Percentiles rank a stretch among this genome's conserved stretches.
Conservation (phyloP, 2,888 invertebrate species). For the Cheilosia variabilis region DNA sequence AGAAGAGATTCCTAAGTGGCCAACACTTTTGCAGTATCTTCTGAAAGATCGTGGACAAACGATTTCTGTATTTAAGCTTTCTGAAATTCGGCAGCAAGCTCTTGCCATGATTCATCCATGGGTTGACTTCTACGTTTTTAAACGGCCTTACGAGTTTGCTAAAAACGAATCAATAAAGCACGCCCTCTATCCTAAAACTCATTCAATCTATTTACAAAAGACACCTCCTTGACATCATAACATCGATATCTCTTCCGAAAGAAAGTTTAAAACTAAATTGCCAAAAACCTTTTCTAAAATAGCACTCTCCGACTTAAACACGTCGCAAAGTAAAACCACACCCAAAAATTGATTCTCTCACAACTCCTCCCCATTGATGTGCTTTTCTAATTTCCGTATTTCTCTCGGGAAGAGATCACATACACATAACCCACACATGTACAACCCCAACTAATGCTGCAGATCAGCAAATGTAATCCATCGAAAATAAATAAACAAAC, state of each 20-base stretch:
- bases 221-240: no score
- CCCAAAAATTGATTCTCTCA: constrained; percentile 25
- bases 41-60: no score
- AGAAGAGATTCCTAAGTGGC: no score
- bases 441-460: constrained; percentile 7
- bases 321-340: constrained; percentile 29
- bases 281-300: neutral
- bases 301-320: neutral
- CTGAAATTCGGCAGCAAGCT: no score
- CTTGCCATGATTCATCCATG: no score
- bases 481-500: constrained; percentile 35
- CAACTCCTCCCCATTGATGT: constrained; percentile 28
- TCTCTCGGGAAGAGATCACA: constrained; percentile 2
- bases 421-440: constrained; percentile 46
- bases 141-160: no score
- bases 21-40: no score
- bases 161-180: no score
- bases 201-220: no score
- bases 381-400: constrained; percentile 10
- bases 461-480: constrained; percentile 50
- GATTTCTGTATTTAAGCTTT: no score
- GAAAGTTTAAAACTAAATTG: neutral
- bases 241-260: neutral
- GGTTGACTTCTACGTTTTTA: no score
- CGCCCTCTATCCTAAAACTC: no score